Percentiles rank a stretch among this genome's conserved stretches.
Conservation (phyloP, 2,113 vertebrate species). For the Phalacrocorax pelagicus region DNA sequence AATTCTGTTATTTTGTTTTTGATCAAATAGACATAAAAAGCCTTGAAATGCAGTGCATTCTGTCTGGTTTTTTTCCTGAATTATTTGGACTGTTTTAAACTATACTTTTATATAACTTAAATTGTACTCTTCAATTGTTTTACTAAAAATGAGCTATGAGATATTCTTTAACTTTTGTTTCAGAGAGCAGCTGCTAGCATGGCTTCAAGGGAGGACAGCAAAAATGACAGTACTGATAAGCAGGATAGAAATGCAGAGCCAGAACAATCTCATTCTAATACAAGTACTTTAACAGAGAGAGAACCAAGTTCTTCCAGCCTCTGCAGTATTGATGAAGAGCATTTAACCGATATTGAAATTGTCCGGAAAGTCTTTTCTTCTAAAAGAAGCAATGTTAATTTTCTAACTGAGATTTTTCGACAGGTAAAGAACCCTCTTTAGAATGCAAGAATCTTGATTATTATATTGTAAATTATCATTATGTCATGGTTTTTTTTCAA, state of each 20-base stretch:
- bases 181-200: slow-evolving; percentile 95
- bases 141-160: neutral
- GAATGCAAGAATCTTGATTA: neutral
- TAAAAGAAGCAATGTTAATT: slow-evolving; percentile 94
- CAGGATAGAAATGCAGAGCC: slow-evolving; percentile 79
- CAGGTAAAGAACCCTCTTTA: slow-evolving; percentile 81
- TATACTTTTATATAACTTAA: neutral
- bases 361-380: slow-evolving; percentile 93
- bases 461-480: neutral
- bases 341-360: slow-evolving; percentile 97
- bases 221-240: slow-evolving; percentile 78
- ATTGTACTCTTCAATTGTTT: neutral
- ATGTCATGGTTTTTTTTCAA: neutral
- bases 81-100: neutral
- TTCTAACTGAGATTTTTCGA: slow-evolving; percentile 97
- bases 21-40: neutral
- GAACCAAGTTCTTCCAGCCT: slow-evolving; percentile 99
- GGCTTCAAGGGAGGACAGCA: slow-evolving; percentile 86
- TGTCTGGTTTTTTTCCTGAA: neutral
- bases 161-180: neutral
- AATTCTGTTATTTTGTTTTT: neutral
- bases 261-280: slow-evolving; percentile 97
- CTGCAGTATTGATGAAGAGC: slow-evolving; percentile 96
- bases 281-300: slow-evolving; percentile 94
- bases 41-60: neutral